These are phyloP conservation scores for Slavum lentiscoides DNA, from an alignment of 2,888 invertebrate species.

Conservation along the genomic window DNA sequence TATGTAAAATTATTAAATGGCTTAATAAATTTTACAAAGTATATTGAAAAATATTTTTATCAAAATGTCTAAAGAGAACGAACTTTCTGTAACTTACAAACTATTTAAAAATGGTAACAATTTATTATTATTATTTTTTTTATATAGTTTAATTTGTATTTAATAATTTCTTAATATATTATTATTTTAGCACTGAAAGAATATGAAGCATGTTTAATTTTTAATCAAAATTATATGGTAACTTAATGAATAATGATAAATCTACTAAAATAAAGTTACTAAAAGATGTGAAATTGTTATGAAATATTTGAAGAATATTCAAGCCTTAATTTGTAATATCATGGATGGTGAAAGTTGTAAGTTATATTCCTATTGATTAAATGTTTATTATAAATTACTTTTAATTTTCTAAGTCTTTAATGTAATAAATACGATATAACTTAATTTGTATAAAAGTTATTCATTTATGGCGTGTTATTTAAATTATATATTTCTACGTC, in stretches of 20 bases:
- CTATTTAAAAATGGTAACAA: constrained; percentile 30
- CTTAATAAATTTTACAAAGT: constrained; percentile 21
- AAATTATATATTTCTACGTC: too few relatives aligned
- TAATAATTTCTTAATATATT: not conserved
- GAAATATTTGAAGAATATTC: constrained; percentile 39
- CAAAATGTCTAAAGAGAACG: not conserved
- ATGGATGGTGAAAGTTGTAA: constrained; percentile 28
- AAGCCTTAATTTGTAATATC: not conserved
- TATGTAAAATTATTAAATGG: constrained; percentile 29
- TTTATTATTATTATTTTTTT: not conserved
- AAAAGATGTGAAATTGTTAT: constrained; percentile 35
- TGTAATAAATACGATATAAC: too few relatives aligned
- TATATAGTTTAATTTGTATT: not conserved
- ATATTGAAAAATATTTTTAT: constrained; percentile 27
- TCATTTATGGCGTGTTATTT: too few relatives aligned
- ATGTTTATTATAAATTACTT: not conserved
- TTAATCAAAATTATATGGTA: constrained; percentile 1
- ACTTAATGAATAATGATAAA: not conserved
- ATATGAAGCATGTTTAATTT: constrained; percentile 39
- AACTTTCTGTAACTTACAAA: not conserved
- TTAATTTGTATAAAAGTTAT: too few relatives aligned
- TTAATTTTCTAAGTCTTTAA: too few relatives aligned
- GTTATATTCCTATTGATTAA: not conserved
- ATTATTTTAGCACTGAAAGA: constrained; percentile 34
- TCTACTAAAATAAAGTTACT: constrained; percentile 15